phyloP scores from a whole-genome alignment of 2,797 vertebrate species.

The Vespertilio murinus region DNA sequence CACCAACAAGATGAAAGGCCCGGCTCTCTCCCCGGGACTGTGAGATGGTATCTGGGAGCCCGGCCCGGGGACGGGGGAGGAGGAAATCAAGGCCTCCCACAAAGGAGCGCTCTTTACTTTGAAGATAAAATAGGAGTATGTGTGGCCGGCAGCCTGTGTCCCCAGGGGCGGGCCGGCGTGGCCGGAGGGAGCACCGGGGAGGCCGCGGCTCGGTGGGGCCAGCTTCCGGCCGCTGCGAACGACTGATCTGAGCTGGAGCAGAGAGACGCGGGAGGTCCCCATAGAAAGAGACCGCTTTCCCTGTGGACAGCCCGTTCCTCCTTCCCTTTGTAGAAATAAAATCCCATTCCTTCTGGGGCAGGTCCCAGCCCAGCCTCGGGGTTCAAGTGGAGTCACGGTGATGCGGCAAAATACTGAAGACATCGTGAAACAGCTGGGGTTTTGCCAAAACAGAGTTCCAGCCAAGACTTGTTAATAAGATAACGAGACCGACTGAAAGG shows the following conservation, averaged over 20 bases:
- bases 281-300: not conserved
- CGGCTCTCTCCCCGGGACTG: not conserved
- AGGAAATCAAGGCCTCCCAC: no score
- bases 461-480: not conserved
- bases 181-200: rapidly evolving
- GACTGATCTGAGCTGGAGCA: not conserved
- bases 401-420: not conserved
- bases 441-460: not conserved
- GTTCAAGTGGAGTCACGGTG: not conserved
- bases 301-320: no score
- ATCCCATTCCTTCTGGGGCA: rapidly evolving
- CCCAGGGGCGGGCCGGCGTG: not conserved
- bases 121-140: not conserved
- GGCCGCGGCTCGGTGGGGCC: rapidly evolving
- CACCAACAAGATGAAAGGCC: not conserved
- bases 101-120: not conserved
- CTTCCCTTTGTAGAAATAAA: not conserved
- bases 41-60: not conserved
- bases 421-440: not conserved
- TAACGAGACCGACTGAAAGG: not conserved
- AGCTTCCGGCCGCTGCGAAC: not conserved
- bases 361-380: not conserved
- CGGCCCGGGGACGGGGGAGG: not conserved
- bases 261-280: rapidly evolving
- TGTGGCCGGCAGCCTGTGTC: not conserved